phyloP scores from a whole-genome alignment of 2,888 invertebrate genomes.

The Strigamia maritima region DNA sequence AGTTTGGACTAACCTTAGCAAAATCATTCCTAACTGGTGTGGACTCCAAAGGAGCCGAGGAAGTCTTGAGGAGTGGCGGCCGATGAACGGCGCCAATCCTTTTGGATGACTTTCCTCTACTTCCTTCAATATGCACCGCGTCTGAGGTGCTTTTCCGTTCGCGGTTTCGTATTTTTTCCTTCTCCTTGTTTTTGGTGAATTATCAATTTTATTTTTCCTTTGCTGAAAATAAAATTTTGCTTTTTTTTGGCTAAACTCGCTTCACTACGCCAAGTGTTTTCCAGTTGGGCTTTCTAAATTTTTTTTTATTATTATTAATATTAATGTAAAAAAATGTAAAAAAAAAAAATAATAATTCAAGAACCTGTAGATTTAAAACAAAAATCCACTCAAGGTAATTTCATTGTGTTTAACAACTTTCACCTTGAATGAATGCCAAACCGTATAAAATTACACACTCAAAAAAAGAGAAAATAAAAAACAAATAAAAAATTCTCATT shows the following conservation, averaged over 20 bases:
- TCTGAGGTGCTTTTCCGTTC: slow-evolving; percentile 34
- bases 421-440: slow-evolving; percentile 18
- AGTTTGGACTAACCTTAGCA: slow-evolving; percentile 13
- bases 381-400: background rate
- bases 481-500: background rate
- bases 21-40: slow-evolving; percentile 35
- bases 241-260: background rate
- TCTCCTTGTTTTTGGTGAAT: slow-evolving; percentile 16
- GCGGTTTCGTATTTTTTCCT: slow-evolving; percentile 12
- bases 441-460: background rate
- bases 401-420: background rate
- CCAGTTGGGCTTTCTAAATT: background rate
- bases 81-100: slow-evolving; percentile 16
- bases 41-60: slow-evolving; percentile 32
- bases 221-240: slow-evolving; percentile 35
- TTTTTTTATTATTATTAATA: background rate
- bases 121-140: slow-evolving; percentile 34
- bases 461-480: background rate
- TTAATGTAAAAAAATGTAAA: too few species aligned
- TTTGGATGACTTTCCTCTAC: slow-evolving; percentile 34
- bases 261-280: background rate
- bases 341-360: too few species aligned
- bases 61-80: slow-evolving; percentile 8
- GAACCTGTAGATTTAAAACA: background rate
- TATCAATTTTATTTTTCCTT: background rate